Percentiles rank a stretch among this genome's conserved stretches.
Conservation (phyloP, 2,888 invertebrate genomes). For the Leucophora obtusa region DNA sequence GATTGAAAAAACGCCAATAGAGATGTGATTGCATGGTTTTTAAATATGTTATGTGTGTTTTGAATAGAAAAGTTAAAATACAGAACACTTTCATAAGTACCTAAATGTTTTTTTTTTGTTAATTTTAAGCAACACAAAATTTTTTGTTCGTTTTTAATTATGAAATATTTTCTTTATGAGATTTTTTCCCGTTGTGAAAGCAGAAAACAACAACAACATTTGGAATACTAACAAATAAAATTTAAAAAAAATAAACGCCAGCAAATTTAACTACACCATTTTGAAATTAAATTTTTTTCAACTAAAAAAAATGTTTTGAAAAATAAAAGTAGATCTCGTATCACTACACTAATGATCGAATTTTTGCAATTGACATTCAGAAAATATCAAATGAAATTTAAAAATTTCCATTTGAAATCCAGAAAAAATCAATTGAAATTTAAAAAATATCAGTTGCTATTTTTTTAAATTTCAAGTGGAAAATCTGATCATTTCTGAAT, state of each 20-base stretch:
- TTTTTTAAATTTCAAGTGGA: too few species aligned
- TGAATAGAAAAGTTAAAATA: background rate
- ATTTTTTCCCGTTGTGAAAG: constrained; percentile 5
- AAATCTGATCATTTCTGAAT: too few species aligned
- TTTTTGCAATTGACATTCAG: too few species aligned
- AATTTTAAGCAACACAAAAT: background rate
- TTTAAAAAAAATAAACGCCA: background rate
- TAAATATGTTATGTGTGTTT: background rate
- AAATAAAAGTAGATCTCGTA: too few species aligned
- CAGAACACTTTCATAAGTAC: background rate
- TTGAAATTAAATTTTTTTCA: too few species aligned
- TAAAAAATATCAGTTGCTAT: too few species aligned
- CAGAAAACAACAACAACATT: background rate
- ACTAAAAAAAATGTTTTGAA: too few species aligned
- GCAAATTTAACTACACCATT: background rate
- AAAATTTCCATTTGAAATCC: too few species aligned
- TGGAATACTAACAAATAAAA: background rate
- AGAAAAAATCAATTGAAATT: too few species aligned
- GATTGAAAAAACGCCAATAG: constrained; percentile 28
- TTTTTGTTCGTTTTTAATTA: constrained; percentile 32
- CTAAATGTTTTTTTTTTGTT: background rate
- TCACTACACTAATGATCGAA: too few species aligned
- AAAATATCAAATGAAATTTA: too few species aligned
- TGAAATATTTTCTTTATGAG: constrained; percentile 40
- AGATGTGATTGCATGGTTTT: background rate